Conservation (phyloP, 2,797 vertebrate species). For the Ibycter americanus region DNA sequence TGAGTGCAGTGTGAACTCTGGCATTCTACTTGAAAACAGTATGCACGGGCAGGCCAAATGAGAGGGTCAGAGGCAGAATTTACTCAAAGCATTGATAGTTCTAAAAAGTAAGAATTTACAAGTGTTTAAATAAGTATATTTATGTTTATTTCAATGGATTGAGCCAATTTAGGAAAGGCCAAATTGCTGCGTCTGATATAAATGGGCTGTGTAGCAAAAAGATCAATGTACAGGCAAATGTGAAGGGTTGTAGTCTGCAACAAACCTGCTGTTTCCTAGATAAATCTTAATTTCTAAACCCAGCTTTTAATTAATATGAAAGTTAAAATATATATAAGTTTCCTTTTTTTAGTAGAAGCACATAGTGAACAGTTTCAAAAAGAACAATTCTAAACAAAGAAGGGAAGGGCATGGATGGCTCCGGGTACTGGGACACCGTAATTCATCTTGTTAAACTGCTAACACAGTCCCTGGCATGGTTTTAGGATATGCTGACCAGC, state of each 20-base stretch:
- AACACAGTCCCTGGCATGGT: too few species aligned
- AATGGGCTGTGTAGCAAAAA: fast-evolving
- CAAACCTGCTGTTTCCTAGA: neutral
- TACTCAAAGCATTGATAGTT: neutral
- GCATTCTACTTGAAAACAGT: neutral
- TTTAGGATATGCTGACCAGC: neutral
- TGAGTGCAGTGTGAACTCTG: neutral
- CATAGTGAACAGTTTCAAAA: neutral
- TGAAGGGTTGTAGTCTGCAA: neutral
- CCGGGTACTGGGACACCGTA: fast-evolving
- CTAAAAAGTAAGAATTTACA: neutral
- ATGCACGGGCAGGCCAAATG: neutral
- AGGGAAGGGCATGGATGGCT: neutral
- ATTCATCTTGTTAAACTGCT: neutral
- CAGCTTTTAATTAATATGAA: neutral
- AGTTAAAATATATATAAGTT: neutral
- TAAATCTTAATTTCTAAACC: neutral
- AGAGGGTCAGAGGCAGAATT: neutral
- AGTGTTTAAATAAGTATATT: neutral
- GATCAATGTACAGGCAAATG: fast-evolving
- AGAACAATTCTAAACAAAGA: fast-evolving
- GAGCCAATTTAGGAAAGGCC: neutral
- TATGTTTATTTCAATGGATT: neutral
- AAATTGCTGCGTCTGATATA: neutral
- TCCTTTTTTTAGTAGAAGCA: neutral